Conservation (phyloP, 2,797 vertebrate genomes). For the Artibeus lituratus region DNA sequence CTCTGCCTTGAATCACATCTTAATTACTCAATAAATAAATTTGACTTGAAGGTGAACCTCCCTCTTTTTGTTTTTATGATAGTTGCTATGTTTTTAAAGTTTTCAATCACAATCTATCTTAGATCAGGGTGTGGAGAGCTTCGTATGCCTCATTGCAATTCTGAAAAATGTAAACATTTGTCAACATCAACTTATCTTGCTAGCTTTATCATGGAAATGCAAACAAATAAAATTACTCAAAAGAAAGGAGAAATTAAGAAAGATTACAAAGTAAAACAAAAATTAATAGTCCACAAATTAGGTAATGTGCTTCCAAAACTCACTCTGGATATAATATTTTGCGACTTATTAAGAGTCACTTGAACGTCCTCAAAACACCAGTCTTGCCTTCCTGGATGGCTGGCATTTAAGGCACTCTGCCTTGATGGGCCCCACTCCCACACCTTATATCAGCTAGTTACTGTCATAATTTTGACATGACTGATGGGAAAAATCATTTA, state of each 20-base stretch:
- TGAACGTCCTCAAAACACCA: background rate
- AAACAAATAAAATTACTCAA: background rate
- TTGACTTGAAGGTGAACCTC: background rate
- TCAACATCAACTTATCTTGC: background rate
- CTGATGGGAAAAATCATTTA: background rate
- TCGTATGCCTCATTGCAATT: background rate
- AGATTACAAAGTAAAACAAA: background rate
- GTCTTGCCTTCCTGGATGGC: background rate
- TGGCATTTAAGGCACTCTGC: background rate
- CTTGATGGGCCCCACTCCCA: background rate
- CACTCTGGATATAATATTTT: background rate
- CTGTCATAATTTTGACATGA: background rate
- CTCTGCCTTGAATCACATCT: background rate
- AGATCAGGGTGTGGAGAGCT: background rate
- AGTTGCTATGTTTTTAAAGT: background rate
- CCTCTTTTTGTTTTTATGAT: background rate
- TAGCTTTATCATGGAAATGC: background rate
- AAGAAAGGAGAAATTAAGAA: background rate
- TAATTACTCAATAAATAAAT: background rate
- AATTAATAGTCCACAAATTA: background rate
- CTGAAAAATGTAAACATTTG: background rate
- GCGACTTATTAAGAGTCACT: background rate
- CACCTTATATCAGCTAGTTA: background rate
- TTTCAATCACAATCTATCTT: conserved; percentile 2
- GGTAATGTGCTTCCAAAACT: background rate